Base-by-base conservation (phyloP, 2,888 invertebrate species). In the Lymantria dispar region DNA sequence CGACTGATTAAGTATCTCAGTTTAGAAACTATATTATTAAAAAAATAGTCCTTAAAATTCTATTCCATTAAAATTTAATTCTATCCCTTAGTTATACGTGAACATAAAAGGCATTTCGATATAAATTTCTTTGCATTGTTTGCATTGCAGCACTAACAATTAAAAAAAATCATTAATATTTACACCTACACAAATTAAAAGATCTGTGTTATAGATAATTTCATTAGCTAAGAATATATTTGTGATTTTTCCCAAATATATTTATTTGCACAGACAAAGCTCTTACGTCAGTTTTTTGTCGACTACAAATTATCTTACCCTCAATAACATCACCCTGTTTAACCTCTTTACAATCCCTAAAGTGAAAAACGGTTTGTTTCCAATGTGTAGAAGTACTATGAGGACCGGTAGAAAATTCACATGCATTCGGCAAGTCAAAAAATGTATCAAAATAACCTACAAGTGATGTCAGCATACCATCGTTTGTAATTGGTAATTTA, bases 371-470 rank as follows among this genome's bases (percentile, higher is more conserved):
- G 0, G 98, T 98, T 82, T 98, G 98, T 76, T 98, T 97, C 98
- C 98, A 98, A 90, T 98, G 98, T 0, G 98, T 98, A 15, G 94
- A 91, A 0, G 93, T 91, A 0, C 92, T 86, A 38, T 92, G 87
- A 3, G 98, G 98, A 0, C 96, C 95, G 0, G 98, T 98, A 46
- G 95, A 95, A 69, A 98, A 94, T 3, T 91, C 84, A 7, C 96
- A 92, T 11, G 92, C 84, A 62, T 93, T 92, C 1, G 93, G 93
- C 48, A 95, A 83, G 72, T 96, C 95, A 83, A 98, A 98, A 75
- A 94, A 95, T 29, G 95, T 95, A 84, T 98, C 98, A 89, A 99
- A 99, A 86, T 97, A 98, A 8, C 98, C 98, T 50, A 96, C 95
- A 57, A 98, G 88, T 1, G 96, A 96, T 1, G 96, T 97, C 36